Evolutionary conservation across 2,888 invertebrate species (phyloP).

Genomic region (Lamproptera curius): DNA sequence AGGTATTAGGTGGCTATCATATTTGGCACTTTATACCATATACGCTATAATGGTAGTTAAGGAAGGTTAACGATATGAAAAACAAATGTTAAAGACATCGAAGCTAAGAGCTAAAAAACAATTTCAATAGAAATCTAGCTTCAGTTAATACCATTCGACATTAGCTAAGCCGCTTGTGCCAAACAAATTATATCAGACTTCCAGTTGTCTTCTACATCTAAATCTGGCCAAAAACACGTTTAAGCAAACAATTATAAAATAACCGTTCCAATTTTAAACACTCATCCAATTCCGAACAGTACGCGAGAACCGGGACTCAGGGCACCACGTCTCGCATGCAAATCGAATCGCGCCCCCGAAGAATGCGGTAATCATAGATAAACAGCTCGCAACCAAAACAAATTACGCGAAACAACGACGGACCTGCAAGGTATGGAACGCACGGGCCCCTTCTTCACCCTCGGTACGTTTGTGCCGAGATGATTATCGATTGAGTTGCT

Average conservation of each 20-base stretch:
- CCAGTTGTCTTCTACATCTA: no score
- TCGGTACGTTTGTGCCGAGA: slow-evolving; percentile 35
- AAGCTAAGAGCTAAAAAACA: background rate
- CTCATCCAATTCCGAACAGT: background rate
- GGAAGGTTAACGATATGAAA: no score
- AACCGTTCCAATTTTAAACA: background rate
- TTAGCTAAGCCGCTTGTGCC: no score
- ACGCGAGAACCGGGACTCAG: no score
- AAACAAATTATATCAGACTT: no score
- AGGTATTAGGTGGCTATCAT: no score
- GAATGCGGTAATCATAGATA: slow-evolving; percentile 10
- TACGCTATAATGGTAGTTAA: no score
- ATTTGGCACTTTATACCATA: no score
- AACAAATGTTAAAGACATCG: no score
- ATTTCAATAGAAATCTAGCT: background rate
- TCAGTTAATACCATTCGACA: no score
- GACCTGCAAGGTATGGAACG: slow-evolving; percentile 7
- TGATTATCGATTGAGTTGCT: slow-evolving; percentile 73
- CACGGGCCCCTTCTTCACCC: slow-evolving; percentile 21
- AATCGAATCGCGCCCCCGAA: background rate
- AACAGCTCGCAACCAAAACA: slow-evolving; percentile 18
- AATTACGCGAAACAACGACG: slow-evolving; percentile 16
- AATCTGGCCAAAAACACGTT: no score
- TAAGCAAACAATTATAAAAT: background rate
- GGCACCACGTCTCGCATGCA: background rate